Evolutionary conservation across 2,797 vertebrate genomes (phyloP).

Genomic region (Pseudochaenichthys georgianus): DNA sequence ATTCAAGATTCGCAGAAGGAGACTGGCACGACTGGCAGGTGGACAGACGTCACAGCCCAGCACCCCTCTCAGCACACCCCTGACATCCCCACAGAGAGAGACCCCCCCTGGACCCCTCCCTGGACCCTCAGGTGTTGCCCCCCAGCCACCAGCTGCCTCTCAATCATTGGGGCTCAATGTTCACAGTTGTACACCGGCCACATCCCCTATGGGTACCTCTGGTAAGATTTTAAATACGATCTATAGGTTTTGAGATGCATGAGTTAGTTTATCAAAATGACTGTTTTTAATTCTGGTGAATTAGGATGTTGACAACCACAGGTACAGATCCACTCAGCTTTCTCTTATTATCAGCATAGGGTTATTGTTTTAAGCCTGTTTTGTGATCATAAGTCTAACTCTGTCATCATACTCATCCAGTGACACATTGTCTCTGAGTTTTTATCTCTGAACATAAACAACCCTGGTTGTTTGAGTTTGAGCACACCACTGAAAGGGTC

Average conservation of each 20-base stretch:
- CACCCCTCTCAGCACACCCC: conserved; percentile 94
- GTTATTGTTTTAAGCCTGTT: conserved; percentile 3
- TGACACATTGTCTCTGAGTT: not conserved
- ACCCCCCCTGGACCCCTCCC: conserved; percentile 94
- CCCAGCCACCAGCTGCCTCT: conserved; percentile 89
- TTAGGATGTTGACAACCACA: conserved; percentile 23
- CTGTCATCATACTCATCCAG: not conserved
- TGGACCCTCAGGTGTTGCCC: conserved; percentile 87
- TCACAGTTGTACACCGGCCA: conserved; percentile 96
- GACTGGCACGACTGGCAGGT: conserved; percentile 94
- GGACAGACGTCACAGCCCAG: conserved; percentile 94
- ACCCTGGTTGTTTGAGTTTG: conserved; percentile 4
- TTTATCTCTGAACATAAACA: conserved; percentile 15
- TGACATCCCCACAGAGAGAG: conserved; percentile 98
- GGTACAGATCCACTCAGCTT: conserved; percentile 1
- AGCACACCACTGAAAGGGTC: conserved; percentile 13
- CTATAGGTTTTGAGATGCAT: not conserved
- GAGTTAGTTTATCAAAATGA: not conserved
- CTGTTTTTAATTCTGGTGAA: not conserved
- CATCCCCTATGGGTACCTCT: conserved; percentile 96
- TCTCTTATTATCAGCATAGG: not conserved
- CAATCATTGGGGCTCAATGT: conserved; percentile 92
- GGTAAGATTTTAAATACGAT: conserved; percentile 81
- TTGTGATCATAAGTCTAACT: not conserved
- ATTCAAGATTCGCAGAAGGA: conserved; percentile 93